phyloP scores from a whole-genome alignment of 1,140 invertebrate species.

The Danaus melanippus region DNA sequence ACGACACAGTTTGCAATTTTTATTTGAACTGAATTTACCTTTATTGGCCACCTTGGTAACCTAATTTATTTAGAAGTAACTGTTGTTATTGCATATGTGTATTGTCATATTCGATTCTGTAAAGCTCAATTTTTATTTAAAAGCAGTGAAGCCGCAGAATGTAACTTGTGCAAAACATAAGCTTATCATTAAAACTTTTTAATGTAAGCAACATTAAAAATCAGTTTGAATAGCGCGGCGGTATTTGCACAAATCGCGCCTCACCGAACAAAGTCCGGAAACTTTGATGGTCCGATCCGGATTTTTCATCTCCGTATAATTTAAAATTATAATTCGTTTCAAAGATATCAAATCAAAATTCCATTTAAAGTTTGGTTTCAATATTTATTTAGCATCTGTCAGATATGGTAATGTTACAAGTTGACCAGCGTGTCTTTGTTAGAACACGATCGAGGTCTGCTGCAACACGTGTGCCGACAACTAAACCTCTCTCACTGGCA shows the following conservation, averaged over 20 bases:
- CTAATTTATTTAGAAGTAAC: too few relatives aligned
- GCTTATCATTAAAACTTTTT: conserved; percentile 19
- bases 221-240: conserved; percentile 44
- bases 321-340: conserved; percentile 65
- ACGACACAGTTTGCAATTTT: conserved; percentile 8
- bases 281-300: conserved; percentile 62
- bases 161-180: too few relatives aligned
- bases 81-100: too few relatives aligned
- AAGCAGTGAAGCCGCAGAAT: too few relatives aligned
- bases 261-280: conserved; percentile 20
- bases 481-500: too few relatives aligned
- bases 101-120: too few relatives aligned
- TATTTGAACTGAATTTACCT: not conserved
- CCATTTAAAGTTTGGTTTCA: conserved; percentile 65
- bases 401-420: conserved; percentile 37
- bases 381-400: conserved; percentile 59
- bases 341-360: conserved; percentile 70
- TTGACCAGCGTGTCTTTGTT: conserved; percentile 16
- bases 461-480: too few relatives aligned
- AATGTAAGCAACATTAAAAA: conserved; percentile 53
- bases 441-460: not conserved
- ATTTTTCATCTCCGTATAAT: conserved; percentile 67
- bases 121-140: too few relatives aligned
- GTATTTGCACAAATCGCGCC: conserved; percentile 32
- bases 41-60: too few relatives aligned